A percentile compares a stretch with the other conserved stretches of the same genome.
Conservation (phyloP, 2,888 invertebrate genomes). For the Stomorhina lunata region DNA sequence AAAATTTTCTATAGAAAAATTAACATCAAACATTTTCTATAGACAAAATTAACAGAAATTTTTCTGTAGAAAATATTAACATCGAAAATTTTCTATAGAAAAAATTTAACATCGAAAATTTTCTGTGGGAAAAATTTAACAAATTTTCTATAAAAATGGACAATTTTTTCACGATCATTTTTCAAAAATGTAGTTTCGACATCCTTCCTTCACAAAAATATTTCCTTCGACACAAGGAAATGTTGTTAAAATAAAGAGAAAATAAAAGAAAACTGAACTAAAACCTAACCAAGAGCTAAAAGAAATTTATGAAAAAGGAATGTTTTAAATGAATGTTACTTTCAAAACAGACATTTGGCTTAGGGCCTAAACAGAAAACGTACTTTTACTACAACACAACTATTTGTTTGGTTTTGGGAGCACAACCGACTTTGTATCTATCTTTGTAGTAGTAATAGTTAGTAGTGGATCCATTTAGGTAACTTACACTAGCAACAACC, state of each 20-base stretch:
- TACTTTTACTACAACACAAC: constrained; percentile 53
- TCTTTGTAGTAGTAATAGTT: not conserved
- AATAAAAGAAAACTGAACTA: not conserved
- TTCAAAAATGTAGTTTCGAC: not conserved
- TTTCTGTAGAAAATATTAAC: too few species aligned
- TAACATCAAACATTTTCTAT: too few species aligned
- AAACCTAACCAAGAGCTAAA: constrained; percentile 19
- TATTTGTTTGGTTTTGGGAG: constrained; percentile 40
- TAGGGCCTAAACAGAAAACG: constrained; percentile 58
- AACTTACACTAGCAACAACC: too few species aligned
- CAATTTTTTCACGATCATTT: not conserved
- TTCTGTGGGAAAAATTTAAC: too few species aligned
- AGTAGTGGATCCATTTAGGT: not conserved
- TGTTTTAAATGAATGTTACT: constrained; percentile 62
- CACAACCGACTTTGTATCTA: constrained; percentile 1
- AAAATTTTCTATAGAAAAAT: too few species aligned
- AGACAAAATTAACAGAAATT: too few species aligned
- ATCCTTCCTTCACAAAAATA: not conserved
- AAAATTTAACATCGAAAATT: too few species aligned
- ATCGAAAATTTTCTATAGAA: too few species aligned
- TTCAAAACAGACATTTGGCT: constrained; percentile 67
- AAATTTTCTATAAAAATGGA: too few species aligned
- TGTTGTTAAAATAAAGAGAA: not conserved
- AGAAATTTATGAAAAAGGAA: constrained; percentile 46
- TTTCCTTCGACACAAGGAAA: constrained; percentile 19